These are phyloP conservation scores for Melanostoma mellinum DNA, from an alignment of 2,888 invertebrate genomes.

Conservation along the genomic window DNA sequence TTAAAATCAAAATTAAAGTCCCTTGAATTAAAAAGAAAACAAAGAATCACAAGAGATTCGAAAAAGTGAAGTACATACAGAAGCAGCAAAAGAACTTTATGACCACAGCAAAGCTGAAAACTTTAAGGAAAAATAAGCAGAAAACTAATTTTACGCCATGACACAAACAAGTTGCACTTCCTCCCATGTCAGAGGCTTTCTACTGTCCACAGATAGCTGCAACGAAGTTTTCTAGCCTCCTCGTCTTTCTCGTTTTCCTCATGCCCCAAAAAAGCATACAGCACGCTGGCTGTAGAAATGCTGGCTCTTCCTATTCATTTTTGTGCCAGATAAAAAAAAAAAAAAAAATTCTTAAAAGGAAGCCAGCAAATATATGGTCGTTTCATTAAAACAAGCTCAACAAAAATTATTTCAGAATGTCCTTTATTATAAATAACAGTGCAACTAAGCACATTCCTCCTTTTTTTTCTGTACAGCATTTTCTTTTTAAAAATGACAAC, in stretches of 20 bases:
- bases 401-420: conserved; percentile 65
- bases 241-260: background rate
- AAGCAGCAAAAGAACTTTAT: conserved; percentile 44
- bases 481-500: conserved; percentile 62
- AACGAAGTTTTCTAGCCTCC: background rate
- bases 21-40: conserved; percentile 1
- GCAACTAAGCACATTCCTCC: conserved; percentile 63
- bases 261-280: background rate
- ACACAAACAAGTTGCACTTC: conserved; percentile 71
- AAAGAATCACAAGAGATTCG: background rate
- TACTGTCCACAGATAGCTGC: conserved; percentile 45
- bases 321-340: conserved; percentile 42
- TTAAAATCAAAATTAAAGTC: too few species aligned
- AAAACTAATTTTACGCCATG: conserved; percentile 72
- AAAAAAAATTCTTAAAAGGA: conserved; percentile 1
- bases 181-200: conserved; percentile 37
- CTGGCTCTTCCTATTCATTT: conserved; percentile 24
- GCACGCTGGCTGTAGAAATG: conserved; percentile 4
- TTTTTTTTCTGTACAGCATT: conserved; percentile 11
- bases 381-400: conserved; percentile 67
- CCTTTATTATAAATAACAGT: conserved; percentile 70
- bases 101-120: conserved; percentile 66
- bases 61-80: conserved; percentile 11
- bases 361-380: conserved; percentile 56
- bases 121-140: conserved; percentile 53